A percentile compares a stretch with the other conserved stretches of the same genome.
Conservation (phyloP, 1,140 invertebrate genomes). For the Drosophila sp. region DNA sequence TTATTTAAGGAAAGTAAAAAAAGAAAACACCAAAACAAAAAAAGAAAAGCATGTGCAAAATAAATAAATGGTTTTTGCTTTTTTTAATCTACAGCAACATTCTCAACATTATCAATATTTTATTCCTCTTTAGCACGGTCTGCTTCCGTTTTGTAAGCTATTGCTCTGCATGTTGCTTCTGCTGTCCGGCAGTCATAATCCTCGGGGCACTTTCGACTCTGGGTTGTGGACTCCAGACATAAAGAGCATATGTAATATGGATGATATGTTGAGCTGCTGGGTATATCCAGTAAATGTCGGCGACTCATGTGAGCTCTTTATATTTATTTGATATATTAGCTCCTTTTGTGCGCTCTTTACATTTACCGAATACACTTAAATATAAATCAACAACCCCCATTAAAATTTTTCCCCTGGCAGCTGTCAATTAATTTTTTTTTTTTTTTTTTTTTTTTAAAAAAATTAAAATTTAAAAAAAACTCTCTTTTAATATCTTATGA, state of each 20-base stretch:
- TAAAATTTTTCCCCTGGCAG: conserved; percentile 41
- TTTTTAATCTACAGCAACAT: conserved; percentile 61
- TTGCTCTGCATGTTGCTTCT: background rate
- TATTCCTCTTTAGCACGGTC: conserved; percentile 6
- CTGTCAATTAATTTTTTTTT: conserved; percentile 46
- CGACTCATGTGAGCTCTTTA: conserved; percentile 39
- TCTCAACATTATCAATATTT: conserved; percentile 57
- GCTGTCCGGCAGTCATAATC: conserved; percentile 17
- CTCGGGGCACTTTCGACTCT: conserved; percentile 3
- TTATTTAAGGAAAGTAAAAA: conserved; percentile 26
- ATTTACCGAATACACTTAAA: conserved; percentile 11
- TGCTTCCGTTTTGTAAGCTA: background rate
- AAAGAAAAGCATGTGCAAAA: conserved; percentile 43
- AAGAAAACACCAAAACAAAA: too few species aligned
- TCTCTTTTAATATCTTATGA: conserved; percentile 9
- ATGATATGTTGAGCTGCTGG: conserved; percentile 2
- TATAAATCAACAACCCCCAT: conserved; percentile 22
- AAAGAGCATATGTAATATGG: conserved; percentile 45
- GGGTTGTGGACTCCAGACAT: conserved; percentile 2
- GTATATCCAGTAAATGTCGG: conserved; percentile 6
- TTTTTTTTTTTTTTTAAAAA: conserved; percentile 7
- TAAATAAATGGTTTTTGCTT: conserved; percentile 66
- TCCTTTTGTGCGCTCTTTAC: conserved; percentile 44
- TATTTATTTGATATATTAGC: conserved; percentile 73
- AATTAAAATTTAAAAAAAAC: conserved; percentile 16